Evolutionary conservation across 2,113 vertebrate species (phyloP).

Genomic region (Nibea albiflora): DNA sequence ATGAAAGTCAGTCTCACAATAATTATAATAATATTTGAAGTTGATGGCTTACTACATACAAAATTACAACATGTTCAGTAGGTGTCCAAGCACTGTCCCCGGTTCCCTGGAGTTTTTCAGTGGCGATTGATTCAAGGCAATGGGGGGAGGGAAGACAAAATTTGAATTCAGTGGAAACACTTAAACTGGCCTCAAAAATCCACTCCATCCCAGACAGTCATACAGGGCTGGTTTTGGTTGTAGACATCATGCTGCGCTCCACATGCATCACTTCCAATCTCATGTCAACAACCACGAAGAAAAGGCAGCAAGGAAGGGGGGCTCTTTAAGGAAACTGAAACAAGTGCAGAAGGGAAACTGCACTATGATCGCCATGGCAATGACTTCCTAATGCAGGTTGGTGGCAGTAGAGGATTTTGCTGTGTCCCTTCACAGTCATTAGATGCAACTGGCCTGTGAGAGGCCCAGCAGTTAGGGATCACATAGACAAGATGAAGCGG

Average conservation of each 20-base stretch:
- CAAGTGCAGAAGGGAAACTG: slow-evolving; percentile 22
- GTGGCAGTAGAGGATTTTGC: slow-evolving; percentile 31
- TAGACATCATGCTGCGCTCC: neutral
- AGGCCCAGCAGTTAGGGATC: slow-evolving; percentile 10
- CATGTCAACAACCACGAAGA: neutral
- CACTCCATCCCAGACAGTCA: neutral
- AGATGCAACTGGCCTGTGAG: slow-evolving; percentile 17
- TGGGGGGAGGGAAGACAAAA: neutral
- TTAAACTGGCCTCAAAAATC: slow-evolving; percentile 9
- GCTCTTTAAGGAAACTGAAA: slow-evolving; percentile 36
- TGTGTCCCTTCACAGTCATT: slow-evolving; percentile 30
- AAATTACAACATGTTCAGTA: slow-evolving; percentile 1
- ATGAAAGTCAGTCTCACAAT: slow-evolving; percentile 7
- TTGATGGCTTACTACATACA: neutral
- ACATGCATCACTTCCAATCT: slow-evolving; percentile 23
- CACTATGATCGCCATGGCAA: slow-evolving; percentile 34
- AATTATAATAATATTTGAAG: neutral
- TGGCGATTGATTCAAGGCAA: slow-evolving; percentile 8
- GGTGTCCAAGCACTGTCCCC: neutral
- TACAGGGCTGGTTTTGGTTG: neutral
- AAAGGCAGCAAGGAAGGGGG: slow-evolving; percentile 31
- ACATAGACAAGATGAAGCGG: neutral
- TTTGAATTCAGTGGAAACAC: slow-evolving; percentile 8
- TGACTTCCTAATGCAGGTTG: slow-evolving; percentile 7
- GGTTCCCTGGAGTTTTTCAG: slow-evolving; percentile 26